Base-by-base conservation (phyloP, 37 sponge, comb jelly and placozoan species). In the Geodia barretti region DNA sequence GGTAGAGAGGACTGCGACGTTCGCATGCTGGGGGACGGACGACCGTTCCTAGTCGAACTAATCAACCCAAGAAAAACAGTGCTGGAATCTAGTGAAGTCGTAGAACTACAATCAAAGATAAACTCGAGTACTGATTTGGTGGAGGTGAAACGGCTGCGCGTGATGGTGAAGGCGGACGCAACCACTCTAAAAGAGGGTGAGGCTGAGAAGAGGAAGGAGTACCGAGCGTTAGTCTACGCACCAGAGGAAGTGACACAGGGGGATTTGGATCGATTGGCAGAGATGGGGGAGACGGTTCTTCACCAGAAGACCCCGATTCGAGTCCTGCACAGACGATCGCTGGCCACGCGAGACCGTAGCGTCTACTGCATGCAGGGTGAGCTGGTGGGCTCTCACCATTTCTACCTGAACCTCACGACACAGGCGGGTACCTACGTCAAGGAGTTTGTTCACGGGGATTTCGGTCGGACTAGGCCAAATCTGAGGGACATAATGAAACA, bases 401-500 rank as follows among this genome's bases (percentile, higher is more conserved):
- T 95, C 68, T 38, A 75, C 23, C 79, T 97, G 32, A 28, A 79
- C 68, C 86, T 97, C 24, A 38, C 35, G 0, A 95, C 98, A 3
- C 95, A 95, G 74, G 96, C 98, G 31, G 98, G 98, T 1, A 97
- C 98, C 11, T 99, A 99, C 83, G 85, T 99, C 78, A 99, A 99
- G 84, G 99, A 99, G 85, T 99, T 99, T 86, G 97, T 99, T 24
- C 99, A 99, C 75, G 94, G 99, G 3, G 99, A 99, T 67, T 87
- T 97, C 81, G 97, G 97, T 1, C 77, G 99, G 37, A 99, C 99
- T 11, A 31, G 41, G 36, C 99, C 99, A 30, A 94, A 80, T 74
- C 63, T 99, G 19, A 39, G 95, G 19, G 70, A 73, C 40, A 68
- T 99, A 35, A 54, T 99, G 69, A 77, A 63, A 64, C 75, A 58